A percentile compares a stretch with the other conserved stretches of the same genome.
These are phyloP conservation scores for Porites australiensis DNA, from an alignment of 64 coral and sea anemone species.

Conservation along the genomic window DNA sequence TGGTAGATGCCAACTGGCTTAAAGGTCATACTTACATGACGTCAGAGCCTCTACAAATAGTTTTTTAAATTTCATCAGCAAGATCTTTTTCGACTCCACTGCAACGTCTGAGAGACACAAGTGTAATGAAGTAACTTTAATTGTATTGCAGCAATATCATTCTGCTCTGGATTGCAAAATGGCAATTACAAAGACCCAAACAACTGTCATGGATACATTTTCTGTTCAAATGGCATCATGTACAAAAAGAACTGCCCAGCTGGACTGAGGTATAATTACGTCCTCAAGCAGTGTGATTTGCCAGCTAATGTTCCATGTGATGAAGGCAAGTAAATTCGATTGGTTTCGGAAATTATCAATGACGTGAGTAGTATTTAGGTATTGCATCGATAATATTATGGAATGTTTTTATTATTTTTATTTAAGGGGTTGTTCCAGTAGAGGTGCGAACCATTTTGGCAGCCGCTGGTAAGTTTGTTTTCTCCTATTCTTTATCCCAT, in stretches of 20 bases:
- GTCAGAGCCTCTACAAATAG: too few species aligned
- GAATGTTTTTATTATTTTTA: neutral
- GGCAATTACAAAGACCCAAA: conserved; percentile 62
- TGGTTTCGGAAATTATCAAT: neutral
- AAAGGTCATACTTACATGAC: too few species aligned
- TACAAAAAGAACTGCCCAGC: conserved; percentile 26
- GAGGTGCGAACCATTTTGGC: neutral
- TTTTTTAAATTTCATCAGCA: too few species aligned
- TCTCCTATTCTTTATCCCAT: neutral
- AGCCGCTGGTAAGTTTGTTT: neutral
- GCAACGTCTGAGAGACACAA: too few species aligned
- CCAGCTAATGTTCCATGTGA: conserved; percentile 58
- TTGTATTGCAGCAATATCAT: neutral
- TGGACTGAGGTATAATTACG: conserved; percentile 45
- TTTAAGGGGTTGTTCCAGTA: neutral
- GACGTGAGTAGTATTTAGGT: too few species aligned
- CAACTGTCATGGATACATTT: conserved; percentile 49
- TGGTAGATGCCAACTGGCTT: neutral
- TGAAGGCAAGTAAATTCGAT: neutral
- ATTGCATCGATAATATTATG: too few species aligned
- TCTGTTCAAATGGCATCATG: conserved; percentile 41
- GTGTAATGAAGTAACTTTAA: too few species aligned
- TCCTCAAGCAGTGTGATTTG: conserved; percentile 48
- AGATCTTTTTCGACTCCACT: too few species aligned
- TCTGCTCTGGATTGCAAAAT: conserved; percentile 21